Evolutionary conservation across 2,888 invertebrate species (phyloP), one percentile per base, ranked within the genome.

Genomic region (Drosophila cracens): DNA sequence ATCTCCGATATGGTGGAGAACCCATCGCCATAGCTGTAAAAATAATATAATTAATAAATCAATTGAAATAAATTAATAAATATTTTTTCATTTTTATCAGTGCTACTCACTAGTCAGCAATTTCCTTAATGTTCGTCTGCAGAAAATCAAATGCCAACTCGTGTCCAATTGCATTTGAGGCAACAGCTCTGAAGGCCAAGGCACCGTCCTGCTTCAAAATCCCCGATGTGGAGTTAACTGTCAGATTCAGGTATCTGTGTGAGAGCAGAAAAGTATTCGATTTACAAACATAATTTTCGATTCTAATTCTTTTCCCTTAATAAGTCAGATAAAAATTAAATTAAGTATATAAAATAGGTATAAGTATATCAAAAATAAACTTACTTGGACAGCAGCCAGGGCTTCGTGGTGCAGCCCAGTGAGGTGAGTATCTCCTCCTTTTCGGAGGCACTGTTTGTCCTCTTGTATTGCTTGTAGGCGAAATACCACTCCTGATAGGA

Each of bases 401-500:
- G 94, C 66, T 94, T 93, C 46, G 93, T 93, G 34, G 94, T 94
- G 83, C 95, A 95, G 52, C 95, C 95, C 51, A 95, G 83, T 0
- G 94, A 93, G 16, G 93, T 92, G 18, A 96, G 92, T 10, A 96
- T 93, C 40, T 94, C 94, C 60, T 94, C 94, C 82, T 95, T 95
- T 83, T 96, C 96, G 0, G 95, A 94, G 0, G 95, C 95, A 18
- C 95, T 94, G 8, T 90, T 92, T 4, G 92, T 92, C 31, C 90
- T 90, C 38, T 90, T 92, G 73, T 93, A 93, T 57, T 92, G 92
- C 25, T 94, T 92, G 90, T 95, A 95, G 27, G 95, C 95, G 86
- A 95, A 96, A 69, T 95, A 94, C 96, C 96, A 96, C 91, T 96
- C 96, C 11, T 93, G 93, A 76, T 94, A 94, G 1, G 94, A 94